A percentile compares a stretch with the other conserved stretches of the same genome.
Evolutionary conservation across 2,113 vertebrate species (phyloP).

Genomic region (Empidonax alnorum): DNA sequence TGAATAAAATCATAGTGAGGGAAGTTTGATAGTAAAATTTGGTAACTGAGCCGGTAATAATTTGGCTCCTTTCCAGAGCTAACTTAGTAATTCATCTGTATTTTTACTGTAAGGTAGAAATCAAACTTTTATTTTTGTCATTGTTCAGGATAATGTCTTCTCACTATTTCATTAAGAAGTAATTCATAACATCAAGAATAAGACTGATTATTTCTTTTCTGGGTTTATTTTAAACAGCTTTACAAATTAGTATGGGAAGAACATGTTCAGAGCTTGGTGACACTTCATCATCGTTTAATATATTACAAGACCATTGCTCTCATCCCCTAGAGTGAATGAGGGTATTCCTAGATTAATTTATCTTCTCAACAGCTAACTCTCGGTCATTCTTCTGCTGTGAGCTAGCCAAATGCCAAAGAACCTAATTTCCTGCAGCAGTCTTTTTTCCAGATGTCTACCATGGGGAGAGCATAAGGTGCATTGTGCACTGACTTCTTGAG

Average conservation of each 20-base stretch:
- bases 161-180: not conserved
- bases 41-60: not conserved
- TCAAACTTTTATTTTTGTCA: not conserved
- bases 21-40: not conserved
- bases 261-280: not conserved
- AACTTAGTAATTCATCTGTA: not conserved
- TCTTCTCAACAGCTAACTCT: not conserved
- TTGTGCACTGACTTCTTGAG: not conserved
- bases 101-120: not conserved
- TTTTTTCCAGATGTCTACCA: not conserved
- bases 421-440: not conserved
- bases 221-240: not conserved
- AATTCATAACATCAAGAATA: not conserved
- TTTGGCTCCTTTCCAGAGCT: not conserved
- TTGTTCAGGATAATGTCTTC: not conserved
- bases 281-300: not conserved
- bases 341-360: not conserved
- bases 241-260: not conserved
- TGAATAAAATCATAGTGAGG: not conserved
- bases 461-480: not conserved
- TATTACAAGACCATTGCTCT: not conserved
- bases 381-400: not conserved
- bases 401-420: not conserved
- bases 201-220: not conserved
- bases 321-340: not conserved